Base-by-base conservation (phyloP, 2,113 vertebrate species). In the Puntigrus tetrazona region DNA sequence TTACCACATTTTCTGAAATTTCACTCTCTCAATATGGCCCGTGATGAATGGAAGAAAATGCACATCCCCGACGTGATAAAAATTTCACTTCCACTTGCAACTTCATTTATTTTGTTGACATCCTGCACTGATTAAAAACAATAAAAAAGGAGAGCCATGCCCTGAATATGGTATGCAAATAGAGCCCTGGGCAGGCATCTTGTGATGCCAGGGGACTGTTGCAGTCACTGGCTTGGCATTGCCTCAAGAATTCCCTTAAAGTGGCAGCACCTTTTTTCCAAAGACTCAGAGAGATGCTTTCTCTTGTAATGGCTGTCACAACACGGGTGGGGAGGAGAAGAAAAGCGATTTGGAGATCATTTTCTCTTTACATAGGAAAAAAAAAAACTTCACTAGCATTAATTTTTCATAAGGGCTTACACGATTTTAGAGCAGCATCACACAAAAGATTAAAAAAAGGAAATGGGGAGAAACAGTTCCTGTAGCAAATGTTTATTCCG, bases 31-130 rank as follows among this genome's bases (percentile, higher is more conserved):
- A 98, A 97, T 97, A 98, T 98, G 97, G 96, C 96, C 97, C 92
- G 95, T 98, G 97, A 99, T 98, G 98, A 98, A 98, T 98, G 95
- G 96, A 94, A 96, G 95, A 95, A 96, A 96, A 95, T 94, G 96
- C 96, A 95, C 96, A 96, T 97, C 96, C 95, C 96, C 94, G 93
- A 97, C 96, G 96, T 97, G 97, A 99, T 98, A 97, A 97, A 98
- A 98, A 98, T 97, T 97, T 97, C 96, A 98, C 97, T 97, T 97
- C 94, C 94, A 95, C 94, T 95, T 93, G 95, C 97, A 98, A 98
- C 96, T 98, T 98, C 96, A 98, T 99, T 99, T 98, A 98, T 98
- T 99, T 97, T 98, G 97, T 98, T 98, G 97, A 98, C 97, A 98
- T 97, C 98, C 96, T 94, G 95, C 96, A 96, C 96, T 98, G 98